Percentiles rank a stretch among this genome's conserved stretches.
phyloP scores from a whole-genome alignment of 2,888 invertebrate species.

The Conomelus anceps region DNA sequence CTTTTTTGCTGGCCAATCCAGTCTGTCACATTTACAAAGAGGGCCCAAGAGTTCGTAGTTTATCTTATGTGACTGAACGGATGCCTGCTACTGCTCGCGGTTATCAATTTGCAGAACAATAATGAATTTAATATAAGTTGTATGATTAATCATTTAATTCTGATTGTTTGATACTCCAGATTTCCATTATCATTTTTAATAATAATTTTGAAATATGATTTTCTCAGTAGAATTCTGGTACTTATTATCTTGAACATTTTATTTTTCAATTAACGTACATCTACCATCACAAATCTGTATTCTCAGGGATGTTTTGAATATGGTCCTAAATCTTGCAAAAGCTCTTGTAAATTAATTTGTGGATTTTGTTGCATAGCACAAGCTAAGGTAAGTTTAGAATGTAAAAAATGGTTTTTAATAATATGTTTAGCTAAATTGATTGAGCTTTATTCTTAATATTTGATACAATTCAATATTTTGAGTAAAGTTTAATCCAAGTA shows the following conservation, averaged over 20 bases:
- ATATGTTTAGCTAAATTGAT: too few relatives aligned
- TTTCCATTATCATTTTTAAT: background rate
- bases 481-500: too few relatives aligned
- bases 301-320: background rate
- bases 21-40: too few relatives aligned
- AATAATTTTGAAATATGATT: background rate
- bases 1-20: too few relatives aligned
- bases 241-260: slow-evolving; percentile 21
- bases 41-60: too few relatives aligned
- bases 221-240: background rate
- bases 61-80: too few relatives aligned
- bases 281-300: background rate
- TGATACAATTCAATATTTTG: too few relatives aligned
- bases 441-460: too few relatives aligned
- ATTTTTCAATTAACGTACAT: background rate
- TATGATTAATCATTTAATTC: background rate
- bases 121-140: too few relatives aligned
- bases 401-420: background rate
- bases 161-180: background rate
- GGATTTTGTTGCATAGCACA: background rate
- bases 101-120: too few relatives aligned
- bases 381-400: background rate
- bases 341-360: background rate
- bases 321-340: background rate
- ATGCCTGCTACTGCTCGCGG: too few relatives aligned